Conservation (phyloP, 2,797 vertebrate genomes). For the Potorous gilbertii region DNA sequence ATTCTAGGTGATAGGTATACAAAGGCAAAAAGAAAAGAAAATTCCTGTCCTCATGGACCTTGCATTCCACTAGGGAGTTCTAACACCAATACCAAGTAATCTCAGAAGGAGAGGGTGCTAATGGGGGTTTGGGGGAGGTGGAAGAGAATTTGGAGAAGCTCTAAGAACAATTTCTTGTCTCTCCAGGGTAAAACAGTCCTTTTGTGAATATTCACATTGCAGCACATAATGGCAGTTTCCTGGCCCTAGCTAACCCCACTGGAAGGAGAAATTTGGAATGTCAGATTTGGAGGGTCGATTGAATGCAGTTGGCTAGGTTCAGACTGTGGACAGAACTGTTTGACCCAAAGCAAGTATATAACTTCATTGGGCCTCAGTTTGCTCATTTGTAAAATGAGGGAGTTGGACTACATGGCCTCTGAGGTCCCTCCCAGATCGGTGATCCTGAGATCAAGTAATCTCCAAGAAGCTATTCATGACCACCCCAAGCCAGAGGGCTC, state of each 20-base stretch:
- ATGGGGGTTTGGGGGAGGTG: background rate
- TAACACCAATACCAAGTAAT: background rate
- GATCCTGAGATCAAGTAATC: background rate
- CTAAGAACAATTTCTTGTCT: background rate
- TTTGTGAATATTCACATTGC: background rate
- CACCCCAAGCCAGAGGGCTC: background rate
- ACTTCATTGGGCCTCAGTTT: background rate
- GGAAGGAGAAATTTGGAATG: background rate
- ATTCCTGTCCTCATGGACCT: background rate
- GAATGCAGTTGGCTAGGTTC: background rate
- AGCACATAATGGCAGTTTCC: background rate
- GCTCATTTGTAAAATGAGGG: background rate
- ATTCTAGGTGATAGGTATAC: background rate
- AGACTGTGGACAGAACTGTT: background rate
- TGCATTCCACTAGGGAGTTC: background rate
- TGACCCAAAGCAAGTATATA: background rate
- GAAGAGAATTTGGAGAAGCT: background rate
- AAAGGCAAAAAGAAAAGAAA: background rate
- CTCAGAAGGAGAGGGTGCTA: background rate
- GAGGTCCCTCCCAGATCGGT: background rate
- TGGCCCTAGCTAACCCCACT: background rate
- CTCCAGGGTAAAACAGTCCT: background rate
- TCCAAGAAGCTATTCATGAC: background rate
- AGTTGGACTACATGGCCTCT: background rate
- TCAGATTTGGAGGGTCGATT: background rate